Evolutionary conservation across 2,113 vertebrate species (phyloP).

Genomic region (Xiphophorus hellerii): DNA sequence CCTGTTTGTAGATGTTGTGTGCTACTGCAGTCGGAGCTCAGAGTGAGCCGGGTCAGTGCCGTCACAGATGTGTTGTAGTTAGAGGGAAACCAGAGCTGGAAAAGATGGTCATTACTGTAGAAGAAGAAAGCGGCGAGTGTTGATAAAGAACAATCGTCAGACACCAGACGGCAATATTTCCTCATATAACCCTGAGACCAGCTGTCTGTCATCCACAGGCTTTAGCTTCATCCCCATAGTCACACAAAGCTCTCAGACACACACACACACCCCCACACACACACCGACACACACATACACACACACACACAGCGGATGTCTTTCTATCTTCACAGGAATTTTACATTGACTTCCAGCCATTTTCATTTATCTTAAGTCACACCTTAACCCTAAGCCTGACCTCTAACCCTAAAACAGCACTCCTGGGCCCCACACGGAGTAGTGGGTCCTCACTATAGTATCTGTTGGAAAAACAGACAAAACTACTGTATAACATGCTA

Average conservation of each 20-base stretch:
- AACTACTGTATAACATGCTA: too few species aligned
- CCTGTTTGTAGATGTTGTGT: background rate
- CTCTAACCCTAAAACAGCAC: too few species aligned
- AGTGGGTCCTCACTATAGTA: too few species aligned
- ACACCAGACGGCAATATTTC: constrained; percentile 30
- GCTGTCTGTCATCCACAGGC: constrained; percentile 39
- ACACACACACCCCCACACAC: background rate
- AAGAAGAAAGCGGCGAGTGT: constrained; percentile 12
- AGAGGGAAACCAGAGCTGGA: constrained; percentile 14
- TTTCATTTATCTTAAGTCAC: too few species aligned
- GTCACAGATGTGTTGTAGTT: constrained; percentile 4
- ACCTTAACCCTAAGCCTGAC: too few species aligned
- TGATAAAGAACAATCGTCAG: constrained; percentile 22
- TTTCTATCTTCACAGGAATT: too few species aligned
- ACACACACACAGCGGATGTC: background rate
- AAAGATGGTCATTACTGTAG: constrained; percentile 29
- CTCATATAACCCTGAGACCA: constrained; percentile 24
- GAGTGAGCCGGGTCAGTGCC: constrained; percentile 13
- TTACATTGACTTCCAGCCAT: too few species aligned
- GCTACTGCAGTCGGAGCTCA: constrained; percentile 6
- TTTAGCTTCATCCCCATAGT: constrained; percentile 28
- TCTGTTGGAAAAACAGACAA: too few species aligned
- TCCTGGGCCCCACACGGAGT: too few species aligned
- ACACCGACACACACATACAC: background rate
- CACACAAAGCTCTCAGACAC: constrained; percentile 10